These are phyloP conservation scores for Bufo bufo DNA, from an alignment of 2,113 vertebrate species.

Conservation along the genomic window DNA sequence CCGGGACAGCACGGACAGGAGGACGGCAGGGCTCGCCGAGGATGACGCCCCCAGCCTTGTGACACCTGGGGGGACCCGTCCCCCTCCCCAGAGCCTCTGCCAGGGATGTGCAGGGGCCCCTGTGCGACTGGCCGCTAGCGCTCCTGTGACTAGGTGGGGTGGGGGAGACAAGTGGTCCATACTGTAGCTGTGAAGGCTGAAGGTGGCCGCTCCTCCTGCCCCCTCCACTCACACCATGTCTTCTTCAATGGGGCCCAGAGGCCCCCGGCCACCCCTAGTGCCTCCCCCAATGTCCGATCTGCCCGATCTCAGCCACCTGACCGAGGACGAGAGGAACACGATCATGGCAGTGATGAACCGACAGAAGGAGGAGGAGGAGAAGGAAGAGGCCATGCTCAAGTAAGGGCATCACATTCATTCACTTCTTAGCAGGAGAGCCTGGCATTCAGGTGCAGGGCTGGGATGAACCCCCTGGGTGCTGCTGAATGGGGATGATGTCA, in stretches of 20 bases:
- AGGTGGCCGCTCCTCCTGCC: slow-evolving; percentile 40
- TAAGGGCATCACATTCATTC: slow-evolving; percentile 76
- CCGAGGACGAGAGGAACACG: slow-evolving; percentile 95
- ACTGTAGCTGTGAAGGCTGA: slow-evolving; percentile 24
- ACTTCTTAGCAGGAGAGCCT: not conserved
- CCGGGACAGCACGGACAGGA: slow-evolving; percentile 23
- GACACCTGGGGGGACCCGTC: slow-evolving; percentile 43
- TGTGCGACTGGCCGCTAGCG: slow-evolving; percentile 12
- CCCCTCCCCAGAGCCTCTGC: not conserved
- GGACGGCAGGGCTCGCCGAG: not conserved
- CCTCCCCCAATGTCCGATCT: slow-evolving; percentile 91
- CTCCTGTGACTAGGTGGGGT: slow-evolving; percentile 38
- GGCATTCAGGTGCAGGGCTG: not conserved
- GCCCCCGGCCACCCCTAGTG: slow-evolving; percentile 90
- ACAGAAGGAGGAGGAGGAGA: slow-evolving; percentile 96
- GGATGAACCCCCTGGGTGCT: not conserved
- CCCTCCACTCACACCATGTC: slow-evolving; percentile 73
- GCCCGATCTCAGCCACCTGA: slow-evolving; percentile 98
- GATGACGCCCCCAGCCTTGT: slow-evolving; percentile 3
- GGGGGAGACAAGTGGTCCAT: slow-evolving; percentile 45
- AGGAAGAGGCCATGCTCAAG: slow-evolving; percentile 99
- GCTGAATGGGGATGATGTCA: not conserved
- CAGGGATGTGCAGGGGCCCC: not conserved
- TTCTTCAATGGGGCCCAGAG: slow-evolving; percentile 91
- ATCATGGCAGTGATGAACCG: slow-evolving; percentile 99